Evolutionary conservation across 1,140 invertebrate species (phyloP).

Genomic region (Caenorhabditis tropicalis): DNA sequence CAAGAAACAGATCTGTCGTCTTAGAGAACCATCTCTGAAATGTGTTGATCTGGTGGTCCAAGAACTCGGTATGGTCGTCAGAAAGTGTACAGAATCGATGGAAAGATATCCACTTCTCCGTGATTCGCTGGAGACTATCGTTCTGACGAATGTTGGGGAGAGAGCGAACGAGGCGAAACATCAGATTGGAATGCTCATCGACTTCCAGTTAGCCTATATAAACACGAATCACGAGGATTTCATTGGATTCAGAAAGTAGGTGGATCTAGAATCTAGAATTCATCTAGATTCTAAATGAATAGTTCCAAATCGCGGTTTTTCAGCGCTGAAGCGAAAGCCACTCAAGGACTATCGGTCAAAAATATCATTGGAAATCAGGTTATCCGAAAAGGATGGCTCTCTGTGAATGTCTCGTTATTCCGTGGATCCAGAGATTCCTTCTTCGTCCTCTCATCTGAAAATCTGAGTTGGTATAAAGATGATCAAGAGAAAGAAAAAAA

Average conservation of each 20-base stretch:
- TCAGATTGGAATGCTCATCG: constrained; percentile 88
- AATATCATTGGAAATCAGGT: constrained; percentile 73
- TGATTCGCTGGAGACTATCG: constrained; percentile 97
- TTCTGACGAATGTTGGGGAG: constrained; percentile 89
- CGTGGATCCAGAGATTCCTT: constrained; percentile 97
- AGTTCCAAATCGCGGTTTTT: too few relatives aligned
- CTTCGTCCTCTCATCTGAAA: constrained; percentile 99
- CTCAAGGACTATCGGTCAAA: constrained; percentile 62
- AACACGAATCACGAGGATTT: constrained; percentile 99
- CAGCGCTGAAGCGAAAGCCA: constrained; percentile 72
- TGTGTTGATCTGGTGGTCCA: constrained; percentile 94
- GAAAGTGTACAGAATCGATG: constrained; percentile 72
- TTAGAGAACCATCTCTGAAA: constrained; percentile 96
- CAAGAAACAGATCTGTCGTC: constrained; percentile 93
- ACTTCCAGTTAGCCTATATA: constrained; percentile 98
- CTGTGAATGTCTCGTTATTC: constrained; percentile 96
- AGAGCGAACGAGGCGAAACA: constrained; percentile 94
- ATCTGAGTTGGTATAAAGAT: constrained; percentile 98
- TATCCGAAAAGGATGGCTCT: constrained; percentile 95
- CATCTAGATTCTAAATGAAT: too few relatives aligned
- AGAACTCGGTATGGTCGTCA: constrained; percentile 72
- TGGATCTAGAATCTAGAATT: not conserved
- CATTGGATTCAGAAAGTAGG: constrained; percentile 97
- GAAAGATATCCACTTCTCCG: constrained; percentile 91
- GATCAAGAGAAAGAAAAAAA: constrained; percentile 99